Evolutionary conservation across 1,140 invertebrate species (phyloP), one percentile per base, ranked within the genome.

Genomic region (Euwallacea similis): DNA sequence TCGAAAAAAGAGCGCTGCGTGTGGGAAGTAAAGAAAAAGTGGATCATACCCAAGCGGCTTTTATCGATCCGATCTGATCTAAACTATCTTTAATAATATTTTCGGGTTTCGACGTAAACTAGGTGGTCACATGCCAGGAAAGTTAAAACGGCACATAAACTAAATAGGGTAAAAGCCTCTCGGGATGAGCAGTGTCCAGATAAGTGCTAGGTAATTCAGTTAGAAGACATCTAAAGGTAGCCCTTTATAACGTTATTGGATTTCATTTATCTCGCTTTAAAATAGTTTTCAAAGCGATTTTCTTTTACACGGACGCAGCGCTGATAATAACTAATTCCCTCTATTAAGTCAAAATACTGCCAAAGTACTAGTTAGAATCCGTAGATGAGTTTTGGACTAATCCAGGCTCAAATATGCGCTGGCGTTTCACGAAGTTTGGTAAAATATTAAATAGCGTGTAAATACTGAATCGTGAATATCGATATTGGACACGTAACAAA

Each of bases 121-220:
- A 42, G 11, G 42, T 42, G 42, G 59, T 61, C 59, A 61, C 59
- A 58, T 58, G 59, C 59, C 59, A 61, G 42, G 16, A 43, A 43
- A 61, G 42, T 61, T 58, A 61, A 61, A 61, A 61, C 33, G 21
- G 59, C 59, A 44, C 42, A 61, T 61, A 61, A 61, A 61, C 59
- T 61, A 61, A 61, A 61, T 61, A 44, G 59, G 62, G 62, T 46
- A 64, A 64, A 47, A 64, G 15, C 15, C 62, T 50, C 62, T 50
- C 42, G 62, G 62, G 62, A 64, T 64, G 62, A 64, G 62, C 15
- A 53, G 46, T 64, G 46, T 64, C 62, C 62, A 64, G 62, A 64
- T 64, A 64, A 64, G 62, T 64, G 62, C 62, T 16, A 41, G 43
- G 21, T 64, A 64, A 64, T 64, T 50, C 62, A 64, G 43, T 64